Base-by-base conservation (phyloP, 2,797 vertebrate genomes). In the Lagodon rhomboides region DNA sequence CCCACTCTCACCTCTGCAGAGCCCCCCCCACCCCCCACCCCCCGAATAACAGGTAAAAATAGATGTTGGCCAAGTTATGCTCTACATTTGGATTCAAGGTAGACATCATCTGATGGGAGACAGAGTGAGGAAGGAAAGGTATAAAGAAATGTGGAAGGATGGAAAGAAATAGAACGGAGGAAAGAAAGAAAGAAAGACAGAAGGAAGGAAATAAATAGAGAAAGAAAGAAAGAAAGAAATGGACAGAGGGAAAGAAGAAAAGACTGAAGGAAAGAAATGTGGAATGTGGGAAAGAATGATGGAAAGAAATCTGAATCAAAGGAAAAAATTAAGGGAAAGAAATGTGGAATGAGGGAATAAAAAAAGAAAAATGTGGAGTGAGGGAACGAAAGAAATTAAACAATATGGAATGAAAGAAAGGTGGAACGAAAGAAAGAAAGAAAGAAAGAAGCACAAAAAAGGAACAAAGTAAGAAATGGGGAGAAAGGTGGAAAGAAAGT, bases 41-140 rank as follows among this genome's bases (percentile, higher is more conserved):
- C 51, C 72, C 68, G 69, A 50, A 86, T 85, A 85, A 74, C 84
- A 92, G 90, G 91, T 95, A 93, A 93, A 94, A 93, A 93, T 94
- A 94, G 91, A 93, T 86, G 82, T 91, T 89, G 84, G 87, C 83
- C 90, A 86, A 88, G 82, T 88, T 90, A 73, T 22, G 72, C 71
- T 87, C 74, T 85, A 59, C 75, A 68, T 85, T 77, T 75, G 67
- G 76, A 81, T 83, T 73, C 60, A 25, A 76, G 44, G 58, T 34
- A 50, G 68, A 70, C 27, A 47, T 55, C 27, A 83, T 77, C 53
- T 76, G 71, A 83, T 84, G 11, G 62, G 9, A 73, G 43, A 53
- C 3, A 1, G 43, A 67, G 58, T 9, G 27, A 20, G 12, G 62
- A 56, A 20, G 0, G 18, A 12, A 30, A 13, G 16, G 56, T 50